These are phyloP conservation scores for Grus americana DNA, from an alignment of 2,113 vertebrate genomes.

Conservation along the genomic window DNA sequence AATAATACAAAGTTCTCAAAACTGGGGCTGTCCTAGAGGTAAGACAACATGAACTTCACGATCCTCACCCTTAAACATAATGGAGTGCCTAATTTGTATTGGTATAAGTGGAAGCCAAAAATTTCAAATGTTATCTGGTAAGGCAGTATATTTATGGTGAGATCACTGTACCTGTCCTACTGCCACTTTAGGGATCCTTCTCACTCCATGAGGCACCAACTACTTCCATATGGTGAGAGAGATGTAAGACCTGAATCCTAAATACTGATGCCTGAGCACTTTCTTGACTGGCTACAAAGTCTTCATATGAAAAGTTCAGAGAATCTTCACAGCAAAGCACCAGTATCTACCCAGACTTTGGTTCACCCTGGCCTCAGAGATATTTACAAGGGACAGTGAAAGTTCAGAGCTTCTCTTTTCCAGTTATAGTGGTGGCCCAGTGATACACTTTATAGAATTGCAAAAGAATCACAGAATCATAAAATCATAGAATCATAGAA, in stretches of 20 bases:
- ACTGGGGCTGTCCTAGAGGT: neutral
- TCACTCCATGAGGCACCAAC: neutral
- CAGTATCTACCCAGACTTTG: neutral
- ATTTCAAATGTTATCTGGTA: neutral
- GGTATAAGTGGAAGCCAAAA: neutral
- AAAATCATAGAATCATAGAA: neutral
- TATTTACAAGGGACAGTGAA: neutral
- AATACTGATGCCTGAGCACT: neutral
- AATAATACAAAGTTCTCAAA: neutral
- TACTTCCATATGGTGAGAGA: neutral
- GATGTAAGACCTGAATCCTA: neutral
- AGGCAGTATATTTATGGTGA: neutral
- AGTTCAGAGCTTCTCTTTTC: neutral
- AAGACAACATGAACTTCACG: neutral
- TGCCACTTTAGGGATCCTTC: neutral
- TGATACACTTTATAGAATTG: neutral
- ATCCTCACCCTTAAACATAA: neutral
- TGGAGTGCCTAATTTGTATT: neutral
- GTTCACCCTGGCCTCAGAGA: neutral
- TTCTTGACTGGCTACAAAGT: neutral
- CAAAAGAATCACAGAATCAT: neutral
- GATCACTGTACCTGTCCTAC: neutral
- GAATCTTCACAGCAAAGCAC: neutral
- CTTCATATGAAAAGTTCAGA: neutral
- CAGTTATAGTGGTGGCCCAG: neutral